Base-by-base conservation (phyloP, 1,140 invertebrate genomes). In the Theocolax elegans region DNA sequence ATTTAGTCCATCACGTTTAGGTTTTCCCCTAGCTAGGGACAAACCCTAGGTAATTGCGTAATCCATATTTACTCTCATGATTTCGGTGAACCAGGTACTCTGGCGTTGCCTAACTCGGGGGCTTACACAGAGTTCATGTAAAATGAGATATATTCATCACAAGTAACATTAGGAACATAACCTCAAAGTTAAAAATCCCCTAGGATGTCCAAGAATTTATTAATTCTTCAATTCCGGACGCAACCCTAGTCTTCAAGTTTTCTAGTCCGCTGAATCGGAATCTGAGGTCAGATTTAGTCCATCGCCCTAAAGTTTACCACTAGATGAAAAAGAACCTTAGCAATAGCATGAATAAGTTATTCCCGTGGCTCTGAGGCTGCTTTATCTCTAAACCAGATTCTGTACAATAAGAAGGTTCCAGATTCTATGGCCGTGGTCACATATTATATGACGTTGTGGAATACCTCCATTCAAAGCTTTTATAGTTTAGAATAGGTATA, bases 201-300 rank as follows among this genome's bases (percentile, higher is more conserved):
- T 40, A 40, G 38, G 38, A 40, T 40, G 38, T 8, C 38, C 38
- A 40, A 40, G 38, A 40, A 40, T 40, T 40, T 40, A 40, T 40
- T 40, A 40, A 40, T 40, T 40, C 44, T 12, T 48, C 44, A 48
- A 48, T 48, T 48, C n/a, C 44, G 17, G 44, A 48, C 44, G 44
- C 44, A 48, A 12, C 8, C n/a, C 44, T 48, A 48, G 10, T 48
- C 44, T 48, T 19, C 17, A 48, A 48, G 44, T 40, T 40, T 40
- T 40, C 38, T 9, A 40, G 38, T 40, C 7, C 38, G 15, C 38
- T 40, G 38, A 40, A 48, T 48, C 44, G 17, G 44, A 48, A 48
- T 48, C n/a, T 48, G 44, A 48, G 17, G 44, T 48, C n/a, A 48
- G 44, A 19, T 48, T 48, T 17, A 48, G 44, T 48, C 44, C 44